Conservation (phyloP, 1,140 invertebrate species). For the Rhyzopertha dominica region DNA sequence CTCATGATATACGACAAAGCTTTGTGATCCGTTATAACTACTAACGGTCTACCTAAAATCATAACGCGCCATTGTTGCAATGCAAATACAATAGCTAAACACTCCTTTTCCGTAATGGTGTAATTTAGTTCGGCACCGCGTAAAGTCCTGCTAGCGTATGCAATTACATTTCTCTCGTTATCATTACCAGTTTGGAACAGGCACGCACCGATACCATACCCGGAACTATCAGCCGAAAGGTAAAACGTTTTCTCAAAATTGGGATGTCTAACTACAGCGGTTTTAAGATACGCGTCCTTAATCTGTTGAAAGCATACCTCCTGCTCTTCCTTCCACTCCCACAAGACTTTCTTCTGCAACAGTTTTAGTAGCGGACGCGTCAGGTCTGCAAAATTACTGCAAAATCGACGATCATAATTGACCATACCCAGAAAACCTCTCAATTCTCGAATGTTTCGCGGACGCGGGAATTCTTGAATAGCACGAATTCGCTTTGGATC, state of each 20-base stretch:
- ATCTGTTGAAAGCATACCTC: background rate
- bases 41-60: slow-evolving; percentile 1
- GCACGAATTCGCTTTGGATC: slow-evolving; percentile 17
- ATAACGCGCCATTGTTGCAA: slow-evolving; percentile 7
- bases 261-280: background rate
- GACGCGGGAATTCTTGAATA: slow-evolving; percentile 21
- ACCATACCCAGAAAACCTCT: slow-evolving; percentile 43
- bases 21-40: slow-evolving; percentile 10
- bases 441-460: slow-evolving; percentile 21
- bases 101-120: slow-evolving; percentile 6
- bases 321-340: slow-evolving; percentile 4
- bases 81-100: slow-evolving; percentile 4
- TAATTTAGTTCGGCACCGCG: background rate
- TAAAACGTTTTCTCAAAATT: slow-evolving; percentile 5
- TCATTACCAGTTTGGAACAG: slow-evolving; percentile 5
- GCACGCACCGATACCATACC: slow-evolving; percentile 1
- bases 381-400: slow-evolving; percentile 27
- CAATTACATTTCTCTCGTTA: background rate
- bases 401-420: slow-evolving; percentile 36
- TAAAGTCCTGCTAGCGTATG: background rate
- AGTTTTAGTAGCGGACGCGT: background rate
- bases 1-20: slow-evolving; percentile 3
- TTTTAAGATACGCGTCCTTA: slow-evolving; percentile 7
- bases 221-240: slow-evolving; percentile 3
- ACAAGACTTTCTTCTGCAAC: slow-evolving; percentile 4